A percentile compares a stretch with the other conserved stretches of the same genome.
phyloP scores from a whole-genome alignment of 2,113 vertebrate genomes.

The Ailurus styani region DNA sequence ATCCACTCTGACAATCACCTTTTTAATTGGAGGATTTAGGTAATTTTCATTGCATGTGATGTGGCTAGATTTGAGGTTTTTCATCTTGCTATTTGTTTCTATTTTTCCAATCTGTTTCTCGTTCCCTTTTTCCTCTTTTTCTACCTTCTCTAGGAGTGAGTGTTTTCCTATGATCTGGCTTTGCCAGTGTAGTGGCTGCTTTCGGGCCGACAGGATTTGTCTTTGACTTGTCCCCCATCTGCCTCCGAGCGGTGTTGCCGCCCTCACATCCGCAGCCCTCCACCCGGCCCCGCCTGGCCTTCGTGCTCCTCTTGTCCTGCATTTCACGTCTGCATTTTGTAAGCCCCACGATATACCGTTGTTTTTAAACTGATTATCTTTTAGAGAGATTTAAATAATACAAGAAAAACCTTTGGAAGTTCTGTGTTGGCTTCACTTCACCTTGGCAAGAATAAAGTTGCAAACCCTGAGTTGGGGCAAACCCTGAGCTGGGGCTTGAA shows the following conservation, averaged over 20 bases:
- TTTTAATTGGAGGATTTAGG: background rate
- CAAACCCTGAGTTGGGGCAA: too few relatives aligned
- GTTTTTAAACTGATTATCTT: background rate
- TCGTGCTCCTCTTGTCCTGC: background rate
- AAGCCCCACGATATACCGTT: background rate
- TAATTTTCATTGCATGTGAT: background rate
- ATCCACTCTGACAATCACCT: background rate
- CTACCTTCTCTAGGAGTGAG: background rate
- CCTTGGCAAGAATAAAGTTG: too few relatives aligned
- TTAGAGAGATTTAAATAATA: background rate
- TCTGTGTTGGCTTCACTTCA: background rate
- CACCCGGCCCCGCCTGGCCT: too few relatives aligned
- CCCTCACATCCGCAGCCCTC: background rate
- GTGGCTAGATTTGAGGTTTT: background rate
- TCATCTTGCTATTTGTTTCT: background rate
- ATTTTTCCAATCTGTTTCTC: background rate
- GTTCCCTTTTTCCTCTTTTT: background rate
- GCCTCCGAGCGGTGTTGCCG: too few relatives aligned
- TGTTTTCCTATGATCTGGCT: background rate
- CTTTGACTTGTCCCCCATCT: background rate
- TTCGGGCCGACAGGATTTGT: background rate
- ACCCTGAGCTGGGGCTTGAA: too few relatives aligned
- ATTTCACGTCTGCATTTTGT: background rate
- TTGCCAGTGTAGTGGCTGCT: background rate
- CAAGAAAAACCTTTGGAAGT: background rate